A percentile compares a stretch with the other conserved stretches of the same genome.
Evolutionary conservation across 2,797 vertebrate genomes (phyloP).

Genomic region (Myotis daubentonii): DNA sequence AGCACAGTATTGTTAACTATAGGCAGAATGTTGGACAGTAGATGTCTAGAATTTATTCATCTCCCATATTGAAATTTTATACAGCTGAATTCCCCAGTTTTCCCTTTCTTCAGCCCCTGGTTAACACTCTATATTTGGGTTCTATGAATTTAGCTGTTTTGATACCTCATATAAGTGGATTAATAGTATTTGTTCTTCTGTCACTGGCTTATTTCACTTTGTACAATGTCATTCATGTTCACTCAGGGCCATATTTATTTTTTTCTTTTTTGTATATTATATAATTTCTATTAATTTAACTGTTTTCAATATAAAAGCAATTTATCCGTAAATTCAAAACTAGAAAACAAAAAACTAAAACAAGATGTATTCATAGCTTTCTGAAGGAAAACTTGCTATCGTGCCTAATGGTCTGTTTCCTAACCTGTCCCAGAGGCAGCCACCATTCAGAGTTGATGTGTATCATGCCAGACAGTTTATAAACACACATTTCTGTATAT

Average conservation of each 20-base stretch:
- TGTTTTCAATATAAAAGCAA: not conserved
- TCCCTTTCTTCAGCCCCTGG: not conserved
- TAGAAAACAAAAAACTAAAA: not conserved
- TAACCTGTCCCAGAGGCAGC: not conserved
- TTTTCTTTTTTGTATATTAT: not conserved
- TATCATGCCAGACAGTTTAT: not conserved
- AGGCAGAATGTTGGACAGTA: not conserved
- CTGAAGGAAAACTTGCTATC: not conserved
- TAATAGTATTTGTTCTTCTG: not conserved
- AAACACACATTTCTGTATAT: too few species aligned
- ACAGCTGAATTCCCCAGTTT: not conserved
- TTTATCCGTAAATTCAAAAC: not conserved
- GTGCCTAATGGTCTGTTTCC: not conserved
- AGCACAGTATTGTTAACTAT: not conserved
- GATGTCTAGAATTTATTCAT: not conserved
- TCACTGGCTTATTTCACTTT: not conserved
- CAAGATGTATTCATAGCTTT: not conserved
- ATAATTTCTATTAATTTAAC: not conserved
- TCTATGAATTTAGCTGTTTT: not conserved
- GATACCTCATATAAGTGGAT: not conserved
- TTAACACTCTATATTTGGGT: not conserved
- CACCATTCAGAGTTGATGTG: not conserved
- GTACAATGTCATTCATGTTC: not conserved
- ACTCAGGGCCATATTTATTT: not conserved
- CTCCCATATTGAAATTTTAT: not conserved